phyloP scores from a whole-genome alignment of 2,888 invertebrate genomes.

The Gryllus longicercus region DNA sequence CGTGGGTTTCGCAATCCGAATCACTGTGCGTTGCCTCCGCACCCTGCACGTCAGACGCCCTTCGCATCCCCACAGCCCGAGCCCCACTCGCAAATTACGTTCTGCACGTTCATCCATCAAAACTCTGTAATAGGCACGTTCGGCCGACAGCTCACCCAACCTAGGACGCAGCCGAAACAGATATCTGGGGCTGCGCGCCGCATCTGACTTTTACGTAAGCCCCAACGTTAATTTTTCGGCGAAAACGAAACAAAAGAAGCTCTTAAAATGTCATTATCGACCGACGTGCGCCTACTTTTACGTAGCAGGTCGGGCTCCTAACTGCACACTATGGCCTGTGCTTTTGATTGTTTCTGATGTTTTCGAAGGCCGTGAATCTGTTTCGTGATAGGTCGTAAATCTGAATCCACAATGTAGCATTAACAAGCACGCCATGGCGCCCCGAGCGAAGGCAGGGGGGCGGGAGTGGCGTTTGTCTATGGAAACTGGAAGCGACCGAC shows the following conservation, averaged over 20 bases:
- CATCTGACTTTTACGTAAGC: neutral
- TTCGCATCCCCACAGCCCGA: too few species aligned
- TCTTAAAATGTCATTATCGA: conserved; percentile 1
- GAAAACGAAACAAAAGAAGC: neutral
- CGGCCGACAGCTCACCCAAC: neutral
- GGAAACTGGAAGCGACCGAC: too few species aligned
- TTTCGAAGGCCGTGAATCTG: neutral
- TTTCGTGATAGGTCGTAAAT: neutral
- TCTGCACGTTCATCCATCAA: conserved; percentile 7
- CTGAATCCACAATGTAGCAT: neutral
- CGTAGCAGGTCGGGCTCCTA: too few species aligned
- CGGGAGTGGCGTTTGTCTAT: neutral
- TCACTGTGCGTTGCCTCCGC: neutral
- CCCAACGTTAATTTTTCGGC: neutral
- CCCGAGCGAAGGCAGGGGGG: neutral
- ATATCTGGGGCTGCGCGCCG: too few species aligned
- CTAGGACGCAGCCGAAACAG: neutral
- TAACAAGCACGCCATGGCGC: neutral
- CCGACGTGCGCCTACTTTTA: neutral
- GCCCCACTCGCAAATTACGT: neutral
- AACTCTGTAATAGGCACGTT: neutral
- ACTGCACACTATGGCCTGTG: too few species aligned
- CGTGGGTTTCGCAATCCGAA: too few species aligned
- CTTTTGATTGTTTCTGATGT: too few species aligned
- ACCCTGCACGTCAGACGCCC: neutral